Conservation (phyloP, 2,888 invertebrate genomes). For the Melinaea marsaeus region DNA sequence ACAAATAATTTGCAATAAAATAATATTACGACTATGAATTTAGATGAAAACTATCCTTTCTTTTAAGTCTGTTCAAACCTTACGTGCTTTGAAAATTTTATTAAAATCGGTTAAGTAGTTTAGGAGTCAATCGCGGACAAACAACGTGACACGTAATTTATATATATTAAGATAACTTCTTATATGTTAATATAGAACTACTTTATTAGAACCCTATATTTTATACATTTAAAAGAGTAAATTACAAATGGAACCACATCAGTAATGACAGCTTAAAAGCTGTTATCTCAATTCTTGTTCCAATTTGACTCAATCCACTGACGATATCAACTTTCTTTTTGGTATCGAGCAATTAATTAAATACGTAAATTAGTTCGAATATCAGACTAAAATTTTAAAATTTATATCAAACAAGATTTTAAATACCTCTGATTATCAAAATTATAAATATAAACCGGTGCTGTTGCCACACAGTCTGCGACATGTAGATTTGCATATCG, state of each 20-base stretch:
- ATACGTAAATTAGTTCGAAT: neutral
- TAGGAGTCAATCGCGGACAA: no score
- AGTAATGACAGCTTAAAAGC: neutral
- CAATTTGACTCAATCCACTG: neutral
- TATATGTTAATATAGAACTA: no score
- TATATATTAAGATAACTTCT: no score
- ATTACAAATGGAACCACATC: neutral
- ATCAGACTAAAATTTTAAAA: neutral
- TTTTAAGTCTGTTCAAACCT: no score
- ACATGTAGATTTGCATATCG: conserved; percentile 37
- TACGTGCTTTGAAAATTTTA: no score
- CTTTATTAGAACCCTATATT: no score
- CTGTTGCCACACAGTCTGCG: conserved; percentile 71
- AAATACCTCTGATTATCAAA: conserved; percentile 1
- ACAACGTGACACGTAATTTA: no score
- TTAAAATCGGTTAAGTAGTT: no score
- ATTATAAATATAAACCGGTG: neutral
- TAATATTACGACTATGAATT: no score
- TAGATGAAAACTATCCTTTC: no score
- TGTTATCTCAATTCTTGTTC: neutral
- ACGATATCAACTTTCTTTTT: neutral
- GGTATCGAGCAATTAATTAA: neutral
- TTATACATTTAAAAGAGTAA: no score
- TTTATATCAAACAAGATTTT: neutral
- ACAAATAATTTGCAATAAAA: no score